phyloP scores from a whole-genome alignment of 2,113 vertebrate genomes.

The Dicerorhinus sumatrensis region DNA sequence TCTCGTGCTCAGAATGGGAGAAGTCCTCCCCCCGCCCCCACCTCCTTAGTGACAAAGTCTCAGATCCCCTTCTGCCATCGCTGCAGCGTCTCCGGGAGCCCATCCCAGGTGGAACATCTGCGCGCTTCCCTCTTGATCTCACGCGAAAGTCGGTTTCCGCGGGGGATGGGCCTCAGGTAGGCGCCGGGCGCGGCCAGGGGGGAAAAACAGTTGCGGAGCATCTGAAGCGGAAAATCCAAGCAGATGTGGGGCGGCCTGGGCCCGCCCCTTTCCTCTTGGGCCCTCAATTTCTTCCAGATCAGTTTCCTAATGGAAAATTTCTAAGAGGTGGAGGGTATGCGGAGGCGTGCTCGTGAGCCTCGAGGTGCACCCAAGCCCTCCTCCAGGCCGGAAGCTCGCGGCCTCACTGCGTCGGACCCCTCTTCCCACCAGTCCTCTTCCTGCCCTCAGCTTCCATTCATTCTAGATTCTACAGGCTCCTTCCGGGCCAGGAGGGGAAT shows the following conservation, averaged over 20 bases:
- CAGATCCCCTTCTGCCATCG: neutral
- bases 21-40: neutral
- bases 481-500: neutral
- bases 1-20: neutral
- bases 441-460: neutral
- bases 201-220: constrained; percentile 34
- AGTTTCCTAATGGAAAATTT: constrained; percentile 72
- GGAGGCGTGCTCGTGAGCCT: neutral
- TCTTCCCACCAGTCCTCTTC: neutral
- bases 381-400: accelerated
- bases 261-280: constrained; percentile 62
- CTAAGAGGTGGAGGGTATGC: neutral
- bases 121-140: neutral
- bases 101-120: neutral
- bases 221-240: constrained; percentile 74
- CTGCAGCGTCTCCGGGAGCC: neutral
- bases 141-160: neutral
- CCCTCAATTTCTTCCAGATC: constrained; percentile 76
- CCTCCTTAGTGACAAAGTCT: neutral
- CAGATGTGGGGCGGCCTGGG: constrained; percentile 55
- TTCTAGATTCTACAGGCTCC: neutral
- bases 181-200: neutral
- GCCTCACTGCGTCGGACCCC: accelerated
- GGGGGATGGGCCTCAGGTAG: constrained; percentile 64
- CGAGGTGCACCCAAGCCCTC: neutral